These are phyloP conservation scores for Acanthaster planci DNA, from an alignment of 35 echinoderm and acorn worm species.

Conservation along the genomic window DNA sequence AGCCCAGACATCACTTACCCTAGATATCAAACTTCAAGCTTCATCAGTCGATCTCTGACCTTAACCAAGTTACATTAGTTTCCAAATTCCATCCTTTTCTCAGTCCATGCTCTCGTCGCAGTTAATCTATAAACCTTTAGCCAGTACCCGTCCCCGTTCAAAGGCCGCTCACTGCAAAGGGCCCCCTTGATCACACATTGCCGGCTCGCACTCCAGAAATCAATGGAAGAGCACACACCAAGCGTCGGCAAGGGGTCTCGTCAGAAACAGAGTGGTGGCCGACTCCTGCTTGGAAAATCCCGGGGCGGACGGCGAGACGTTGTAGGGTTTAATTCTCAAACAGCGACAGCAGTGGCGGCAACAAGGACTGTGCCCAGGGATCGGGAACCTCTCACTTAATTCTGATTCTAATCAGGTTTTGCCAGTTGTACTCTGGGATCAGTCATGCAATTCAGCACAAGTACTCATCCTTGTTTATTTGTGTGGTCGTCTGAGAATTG, in stretches of 20 bases:
- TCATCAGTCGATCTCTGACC: too few species aligned
- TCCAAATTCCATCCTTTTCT: too few species aligned
- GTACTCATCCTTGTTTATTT: too few species aligned
- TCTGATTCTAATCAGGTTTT: background rate
- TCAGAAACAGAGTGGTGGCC: background rate
- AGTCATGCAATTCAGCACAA: too few species aligned
- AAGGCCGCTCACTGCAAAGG: too few species aligned
- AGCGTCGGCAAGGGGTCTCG: background rate
- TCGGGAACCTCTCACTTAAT: background rate
- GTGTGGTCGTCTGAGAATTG: too few species aligned
- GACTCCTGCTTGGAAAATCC: background rate
- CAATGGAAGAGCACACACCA: conserved; percentile 7
- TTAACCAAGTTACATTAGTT: too few species aligned
- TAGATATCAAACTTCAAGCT: too few species aligned
- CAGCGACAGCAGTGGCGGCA: background rate
- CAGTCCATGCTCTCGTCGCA: too few species aligned
- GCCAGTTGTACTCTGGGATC: background rate
- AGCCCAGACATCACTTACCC: too few species aligned
- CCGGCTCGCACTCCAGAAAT: background rate
- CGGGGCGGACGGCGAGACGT: background rate
- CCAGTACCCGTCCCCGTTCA: too few species aligned
- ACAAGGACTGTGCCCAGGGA: background rate
- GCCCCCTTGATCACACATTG: background rate
- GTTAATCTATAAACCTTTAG: too few species aligned
- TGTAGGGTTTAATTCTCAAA: conserved; percentile 10